Evolutionary conservation across 2,888 invertebrate species (phyloP).

Genomic region (Shargacucullia verbasci): DNA sequence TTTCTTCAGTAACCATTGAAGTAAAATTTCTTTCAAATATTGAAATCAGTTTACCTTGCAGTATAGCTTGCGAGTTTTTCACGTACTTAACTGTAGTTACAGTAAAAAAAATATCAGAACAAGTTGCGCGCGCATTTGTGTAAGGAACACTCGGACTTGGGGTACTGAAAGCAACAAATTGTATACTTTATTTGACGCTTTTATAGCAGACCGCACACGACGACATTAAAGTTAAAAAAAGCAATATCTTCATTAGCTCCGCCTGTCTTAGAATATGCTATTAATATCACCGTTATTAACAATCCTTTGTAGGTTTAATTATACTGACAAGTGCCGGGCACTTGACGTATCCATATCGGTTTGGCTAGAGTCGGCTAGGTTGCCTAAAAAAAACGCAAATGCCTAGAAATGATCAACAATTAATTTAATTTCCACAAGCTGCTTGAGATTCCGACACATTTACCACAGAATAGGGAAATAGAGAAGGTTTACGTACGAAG

Average conservation of each 20-base stretch:
- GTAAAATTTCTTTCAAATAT: too few species aligned
- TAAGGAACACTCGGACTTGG: too few species aligned
- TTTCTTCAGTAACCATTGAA: too few species aligned
- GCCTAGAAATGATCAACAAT: conserved; percentile 58
- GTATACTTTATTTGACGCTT: too few species aligned
- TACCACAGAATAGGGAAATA: conserved; percentile 1
- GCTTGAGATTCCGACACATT: conserved; percentile 43
- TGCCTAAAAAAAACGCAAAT: conserved; percentile 54
- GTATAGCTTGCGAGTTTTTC: too few species aligned
- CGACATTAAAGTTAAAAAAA: conserved; percentile 8
- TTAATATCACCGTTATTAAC: conserved; percentile 2
- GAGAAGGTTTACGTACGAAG: conserved; percentile 21
- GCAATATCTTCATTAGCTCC: conserved; percentile 31
- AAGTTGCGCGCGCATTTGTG: too few species aligned
- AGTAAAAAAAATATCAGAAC: too few species aligned
- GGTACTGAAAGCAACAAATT: too few species aligned
- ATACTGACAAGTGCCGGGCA: conserved; percentile 47
- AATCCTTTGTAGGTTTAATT: conserved; percentile 9
- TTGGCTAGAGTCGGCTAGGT: conserved; percentile 8
- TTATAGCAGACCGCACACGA: conserved; percentile 28
- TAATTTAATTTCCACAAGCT: conserved; percentile 53
- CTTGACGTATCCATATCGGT: conserved; percentile 38
- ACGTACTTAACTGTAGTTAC: too few species aligned
- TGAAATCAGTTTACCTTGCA: too few species aligned
- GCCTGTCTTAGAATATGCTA: conserved; percentile 19